A percentile compares a stretch with the other conserved stretches of the same genome.
Evolutionary conservation across 2,888 invertebrate species (phyloP).

Genomic region (Agrotis puta): DNA sequence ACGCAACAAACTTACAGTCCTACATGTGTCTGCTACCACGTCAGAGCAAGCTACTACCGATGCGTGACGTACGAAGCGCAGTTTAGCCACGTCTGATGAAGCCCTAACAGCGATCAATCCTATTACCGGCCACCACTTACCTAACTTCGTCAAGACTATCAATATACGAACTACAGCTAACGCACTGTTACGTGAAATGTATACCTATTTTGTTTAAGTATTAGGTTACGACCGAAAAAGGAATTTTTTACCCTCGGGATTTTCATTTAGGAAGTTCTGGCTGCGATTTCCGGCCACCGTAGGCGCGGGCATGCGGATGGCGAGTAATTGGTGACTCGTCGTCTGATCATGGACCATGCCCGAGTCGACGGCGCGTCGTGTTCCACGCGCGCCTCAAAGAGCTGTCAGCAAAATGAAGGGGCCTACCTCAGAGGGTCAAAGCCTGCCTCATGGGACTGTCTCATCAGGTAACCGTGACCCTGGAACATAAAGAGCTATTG

Average conservation of each 20-base stretch:
- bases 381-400: too few relatives aligned
- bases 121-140: constrained; percentile 81
- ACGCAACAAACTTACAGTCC: not conserved
- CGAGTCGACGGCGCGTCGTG: too few relatives aligned
- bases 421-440: too few relatives aligned
- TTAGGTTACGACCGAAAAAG: not conserved
- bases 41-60: constrained; percentile 15
- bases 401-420: too few relatives aligned
- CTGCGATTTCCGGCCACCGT: too few relatives aligned
- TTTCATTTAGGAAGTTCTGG: too few relatives aligned
- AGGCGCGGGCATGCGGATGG: too few relatives aligned
- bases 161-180: constrained; percentile 22
- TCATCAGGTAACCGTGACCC: too few relatives aligned
- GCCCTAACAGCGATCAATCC: constrained; percentile 83
- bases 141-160: constrained; percentile 66
- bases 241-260: not conserved
- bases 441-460: too few relatives aligned
- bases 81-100: constrained; percentile 87
- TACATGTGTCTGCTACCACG: constrained; percentile 7
- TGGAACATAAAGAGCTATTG: too few relatives aligned
- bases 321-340: too few relatives aligned
- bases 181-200: constrained; percentile 34
- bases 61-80: constrained; percentile 75
- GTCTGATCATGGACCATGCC: too few relatives aligned
- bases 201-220: constrained; percentile 1